Base-by-base conservation (phyloP, 1,140 invertebrate genomes). In the Hyposmocoma kahamanoa region DNA sequence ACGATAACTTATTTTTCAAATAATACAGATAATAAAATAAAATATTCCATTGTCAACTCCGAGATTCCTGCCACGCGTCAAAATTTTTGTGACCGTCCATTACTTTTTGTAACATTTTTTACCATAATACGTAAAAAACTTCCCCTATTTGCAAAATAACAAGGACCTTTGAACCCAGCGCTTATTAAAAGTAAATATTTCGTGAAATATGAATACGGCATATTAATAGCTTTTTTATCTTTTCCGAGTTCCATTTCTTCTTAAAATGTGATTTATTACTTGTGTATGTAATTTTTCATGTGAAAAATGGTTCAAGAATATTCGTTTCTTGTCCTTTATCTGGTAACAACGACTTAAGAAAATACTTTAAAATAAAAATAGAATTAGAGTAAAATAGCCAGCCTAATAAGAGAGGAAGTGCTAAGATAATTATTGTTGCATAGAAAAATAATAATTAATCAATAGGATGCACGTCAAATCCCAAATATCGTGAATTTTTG, bases 161-260 rank as follows among this genome's bases (percentile, higher is more conserved):
- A 58, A 57, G 63, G 81, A 84, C 81, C 81, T 84, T 80, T 84
- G 77, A 82, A 82, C 81, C 69, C 59, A 51, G 52, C 68, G 71
- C 76, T 81, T 84, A 84, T 84, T 84, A 84, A 84, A 82, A 71
- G 64, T 82, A 82, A 84, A 84, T 84, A 84, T 82, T 84, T 84
- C 74, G 82, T 72, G 64, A 69, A 73, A 71, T 52, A 68, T 70
- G 69, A 75, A 72, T 59, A 42, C 32, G 21, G 39, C 17, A 39
- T 38, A 26, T 47, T 47, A 20, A 47, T 41, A 38, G 18, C 13
- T 60, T 65, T 59, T 72, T 64, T 60, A 54, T 61, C 47, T 47
- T 36, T n/a, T 28, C 11, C 24, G 24, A 28, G 11, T n/a, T n/a
- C n/a, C n/a, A n/a, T n/a, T n/a, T n/a, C n/a, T n/a, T n/a, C n/a